These are phyloP conservation scores for Schrankia costaestrigalis DNA, from an alignment of 2,888 invertebrate species.

Conservation along the genomic window DNA sequence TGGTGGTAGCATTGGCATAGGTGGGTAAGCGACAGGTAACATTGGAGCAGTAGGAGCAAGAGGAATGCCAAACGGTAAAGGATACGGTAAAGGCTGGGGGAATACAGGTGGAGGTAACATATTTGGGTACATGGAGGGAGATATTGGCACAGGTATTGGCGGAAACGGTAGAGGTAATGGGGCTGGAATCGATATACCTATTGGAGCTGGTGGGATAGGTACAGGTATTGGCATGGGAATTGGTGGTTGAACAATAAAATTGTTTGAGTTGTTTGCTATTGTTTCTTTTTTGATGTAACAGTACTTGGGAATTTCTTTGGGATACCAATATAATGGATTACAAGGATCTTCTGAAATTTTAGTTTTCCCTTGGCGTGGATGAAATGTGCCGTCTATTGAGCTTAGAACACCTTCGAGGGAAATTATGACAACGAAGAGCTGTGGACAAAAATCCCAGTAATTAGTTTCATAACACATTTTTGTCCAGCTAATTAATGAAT, in stretches of 20 bases:
- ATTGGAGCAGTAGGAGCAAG: conserved; percentile 35
- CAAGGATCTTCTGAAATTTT: conserved; percentile 46
- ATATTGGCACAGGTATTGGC: too few species aligned
- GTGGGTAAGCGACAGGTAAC: conserved; percentile 25
- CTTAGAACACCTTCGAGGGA: conserved; percentile 24
- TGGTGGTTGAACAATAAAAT: conserved; percentile 10
- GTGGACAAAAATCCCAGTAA: conserved; percentile 26
- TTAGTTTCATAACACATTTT: too few species aligned
- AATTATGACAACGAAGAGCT: conserved; percentile 33
- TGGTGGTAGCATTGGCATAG: background rate
- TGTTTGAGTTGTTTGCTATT: background rate
- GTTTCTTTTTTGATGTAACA: conserved; percentile 26
- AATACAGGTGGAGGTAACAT: conserved; percentile 7
- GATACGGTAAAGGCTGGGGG: conserved; percentile 10
- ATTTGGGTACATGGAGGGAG: too few species aligned
- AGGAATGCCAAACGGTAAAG: conserved; percentile 37
- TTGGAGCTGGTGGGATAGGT: conserved; percentile 15
- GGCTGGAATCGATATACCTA: conserved; percentile 9
- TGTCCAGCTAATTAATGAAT: too few species aligned
- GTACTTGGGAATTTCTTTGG: conserved; percentile 37
- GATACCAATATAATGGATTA: conserved; percentile 66
- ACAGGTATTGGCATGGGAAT: conserved; percentile 27
- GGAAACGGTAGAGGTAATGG: conserved; percentile 11
- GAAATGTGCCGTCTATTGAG: conserved; percentile 41
- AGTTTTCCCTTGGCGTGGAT: background rate